Percentiles rank a stretch among this genome's conserved stretches.
Conservation (phyloP, 2,113 vertebrate species). For the Sardina pilchardus region DNA sequence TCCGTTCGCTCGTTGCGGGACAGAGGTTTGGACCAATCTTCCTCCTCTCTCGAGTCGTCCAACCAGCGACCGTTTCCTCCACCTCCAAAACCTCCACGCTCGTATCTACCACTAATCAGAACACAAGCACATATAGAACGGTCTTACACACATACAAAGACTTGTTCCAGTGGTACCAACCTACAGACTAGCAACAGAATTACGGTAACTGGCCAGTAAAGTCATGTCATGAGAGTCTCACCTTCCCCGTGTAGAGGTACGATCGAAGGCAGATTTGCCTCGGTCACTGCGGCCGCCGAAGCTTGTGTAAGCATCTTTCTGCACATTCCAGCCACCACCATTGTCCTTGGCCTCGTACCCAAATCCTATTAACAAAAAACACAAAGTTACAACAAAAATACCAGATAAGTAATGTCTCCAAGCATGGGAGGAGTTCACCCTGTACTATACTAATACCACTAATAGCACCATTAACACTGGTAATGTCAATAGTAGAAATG, state of each 20-base stretch:
- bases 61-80: slow-evolving; percentile 89
- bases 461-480: too few species aligned
- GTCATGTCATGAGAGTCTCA: slow-evolving; percentile 46
- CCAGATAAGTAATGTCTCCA: background rate
- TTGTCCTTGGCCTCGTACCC: slow-evolving; percentile 75
- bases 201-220: too few species aligned
- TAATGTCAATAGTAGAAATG: too few species aligned
- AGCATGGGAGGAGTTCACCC: too few species aligned
- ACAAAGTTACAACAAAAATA: background rate
- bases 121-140: background rate
- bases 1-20: slow-evolving; percentile 90
- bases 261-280: slow-evolving; percentile 88
- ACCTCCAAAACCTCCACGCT: slow-evolving; percentile 82
- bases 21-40: slow-evolving; percentile 96
- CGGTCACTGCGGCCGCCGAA: slow-evolving; percentile 85
- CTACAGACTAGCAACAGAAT: too few species aligned
- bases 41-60: slow-evolving; percentile 87
- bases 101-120: slow-evolving; percentile 59
- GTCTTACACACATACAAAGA: background rate
- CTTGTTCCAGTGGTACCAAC: background rate
- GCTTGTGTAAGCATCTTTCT: slow-evolving; percentile 87
- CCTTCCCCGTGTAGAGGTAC: slow-evolving; percentile 87
- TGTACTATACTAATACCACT: too few species aligned
- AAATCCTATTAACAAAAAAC: slow-evolving; percentile 53
- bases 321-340: slow-evolving; percentile 82